These are phyloP conservation scores for Nothocercus julius DNA, from an alignment of 2,113 vertebrate genomes.

Conservation along the genomic window DNA sequence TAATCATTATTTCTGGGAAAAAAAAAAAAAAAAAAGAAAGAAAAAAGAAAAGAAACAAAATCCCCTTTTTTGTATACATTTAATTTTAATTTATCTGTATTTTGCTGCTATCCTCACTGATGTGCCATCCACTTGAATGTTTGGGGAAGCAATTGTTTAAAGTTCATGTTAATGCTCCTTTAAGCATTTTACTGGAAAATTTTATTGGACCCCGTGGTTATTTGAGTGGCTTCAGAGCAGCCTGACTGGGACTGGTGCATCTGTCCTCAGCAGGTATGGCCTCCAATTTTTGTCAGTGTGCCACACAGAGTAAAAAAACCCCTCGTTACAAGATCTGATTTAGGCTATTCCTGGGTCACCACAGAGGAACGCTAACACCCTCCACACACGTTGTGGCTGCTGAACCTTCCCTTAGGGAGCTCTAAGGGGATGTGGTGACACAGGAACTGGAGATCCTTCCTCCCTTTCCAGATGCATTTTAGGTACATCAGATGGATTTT, in stretches of 20 bases:
- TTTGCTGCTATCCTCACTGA: neutral
- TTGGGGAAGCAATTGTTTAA: neutral
- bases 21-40: neutral
- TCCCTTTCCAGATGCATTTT: constrained; percentile 53
- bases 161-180: neutral
- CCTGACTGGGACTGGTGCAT: neutral
- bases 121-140: neutral
- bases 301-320: neutral
- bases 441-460: neutral
- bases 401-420: neutral
- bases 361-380: rapidly evolving
- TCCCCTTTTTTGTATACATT: neutral
- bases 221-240: neutral
- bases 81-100: neutral
- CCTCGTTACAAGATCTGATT: neutral
- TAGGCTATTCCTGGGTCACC: neutral
- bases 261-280: neutral
- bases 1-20: neutral
- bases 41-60: no score
- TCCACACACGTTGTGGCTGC: rapidly evolving
- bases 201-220: neutral
- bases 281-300: neutral
- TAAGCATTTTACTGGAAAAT: neutral
- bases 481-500: constrained; percentile 69
- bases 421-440: neutral